Evolutionary conservation across 2,113 vertebrate species (phyloP).

Genomic region (Cebus imitator): DNA sequence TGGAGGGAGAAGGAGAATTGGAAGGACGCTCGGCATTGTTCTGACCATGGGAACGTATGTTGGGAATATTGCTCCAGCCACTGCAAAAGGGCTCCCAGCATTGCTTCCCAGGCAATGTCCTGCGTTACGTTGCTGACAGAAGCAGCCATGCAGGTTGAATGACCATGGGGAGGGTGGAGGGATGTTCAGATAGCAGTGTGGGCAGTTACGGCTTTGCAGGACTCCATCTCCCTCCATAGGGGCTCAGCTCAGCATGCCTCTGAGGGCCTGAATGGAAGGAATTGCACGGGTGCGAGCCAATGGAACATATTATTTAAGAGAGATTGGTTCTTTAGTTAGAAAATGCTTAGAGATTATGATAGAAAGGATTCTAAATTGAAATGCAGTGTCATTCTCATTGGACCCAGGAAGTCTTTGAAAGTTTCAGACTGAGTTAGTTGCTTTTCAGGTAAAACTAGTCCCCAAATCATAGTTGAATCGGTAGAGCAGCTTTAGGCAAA

Average conservation of each 20-base stretch:
- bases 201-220: rapidly evolving
- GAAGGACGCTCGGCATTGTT: neutral
- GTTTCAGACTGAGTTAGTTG: neutral
- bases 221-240: neutral
- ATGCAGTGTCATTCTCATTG: neutral
- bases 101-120: neutral
- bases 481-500: neutral
- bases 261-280: neutral
- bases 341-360: neutral
- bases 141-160: neutral
- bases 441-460: constrained; percentile 53
- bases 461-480: neutral
- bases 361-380: neutral
- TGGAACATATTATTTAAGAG: neutral
- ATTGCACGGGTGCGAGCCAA: neutral
- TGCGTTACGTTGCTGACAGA: neutral
- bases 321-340: neutral
- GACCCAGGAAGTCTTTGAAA: neutral
- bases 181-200: rapidly evolving
- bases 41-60: neutral
- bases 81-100: neutral
- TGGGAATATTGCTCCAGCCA: neutral
- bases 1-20: neutral
- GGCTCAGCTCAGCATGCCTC: neutral
- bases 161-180: neutral